Conservation (phyloP, 2,888 invertebrate genomes). For the Limnephilus rhombicus region DNA sequence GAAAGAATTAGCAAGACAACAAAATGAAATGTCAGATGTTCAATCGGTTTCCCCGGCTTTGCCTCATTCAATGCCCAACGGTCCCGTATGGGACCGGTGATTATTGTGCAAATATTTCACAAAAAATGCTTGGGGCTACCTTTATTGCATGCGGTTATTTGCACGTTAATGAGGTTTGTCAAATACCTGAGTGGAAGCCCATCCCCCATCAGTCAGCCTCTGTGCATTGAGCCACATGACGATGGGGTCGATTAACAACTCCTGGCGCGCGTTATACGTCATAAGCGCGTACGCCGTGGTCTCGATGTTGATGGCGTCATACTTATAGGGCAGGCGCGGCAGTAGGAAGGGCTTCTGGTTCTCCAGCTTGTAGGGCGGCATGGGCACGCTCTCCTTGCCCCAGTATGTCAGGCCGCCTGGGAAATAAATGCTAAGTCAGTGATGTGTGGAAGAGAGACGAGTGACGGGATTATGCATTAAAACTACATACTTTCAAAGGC, state of each 20-base stretch:
- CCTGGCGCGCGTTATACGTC: conserved; percentile 91
- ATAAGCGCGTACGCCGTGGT: conserved; percentile 95
- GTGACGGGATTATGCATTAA: neutral
- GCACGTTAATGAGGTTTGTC: neutral
- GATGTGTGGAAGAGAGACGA: neutral
- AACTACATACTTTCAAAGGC: neutral
- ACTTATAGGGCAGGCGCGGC: conserved; percentile 91
- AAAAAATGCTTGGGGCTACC: no score
- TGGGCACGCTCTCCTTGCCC: conserved; percentile 88
- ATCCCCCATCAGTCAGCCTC: conserved; percentile 90
- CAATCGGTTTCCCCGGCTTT: no score
- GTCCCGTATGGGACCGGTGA: no score
- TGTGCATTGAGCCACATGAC: conserved; percentile 95
- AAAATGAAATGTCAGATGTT: no score
- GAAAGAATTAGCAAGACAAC: no score
- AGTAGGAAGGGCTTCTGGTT: conserved; percentile 94
- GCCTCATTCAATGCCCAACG: no score
- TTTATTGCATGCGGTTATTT: no score
- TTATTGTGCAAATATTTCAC: no score
- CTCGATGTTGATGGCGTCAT: conserved; percentile 94
- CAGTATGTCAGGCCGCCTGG: conserved; percentile 90
- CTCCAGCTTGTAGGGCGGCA: conserved; percentile 90
- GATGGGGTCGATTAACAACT: conserved; percentile 88
- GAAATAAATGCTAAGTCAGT: conserved; percentile 43
- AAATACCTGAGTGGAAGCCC: conserved; percentile 88